Evolutionary conservation across 2,797 vertebrate species (phyloP), one percentile per base, ranked within the genome.

Genomic region (Melanotaenia boesemani): DNA sequence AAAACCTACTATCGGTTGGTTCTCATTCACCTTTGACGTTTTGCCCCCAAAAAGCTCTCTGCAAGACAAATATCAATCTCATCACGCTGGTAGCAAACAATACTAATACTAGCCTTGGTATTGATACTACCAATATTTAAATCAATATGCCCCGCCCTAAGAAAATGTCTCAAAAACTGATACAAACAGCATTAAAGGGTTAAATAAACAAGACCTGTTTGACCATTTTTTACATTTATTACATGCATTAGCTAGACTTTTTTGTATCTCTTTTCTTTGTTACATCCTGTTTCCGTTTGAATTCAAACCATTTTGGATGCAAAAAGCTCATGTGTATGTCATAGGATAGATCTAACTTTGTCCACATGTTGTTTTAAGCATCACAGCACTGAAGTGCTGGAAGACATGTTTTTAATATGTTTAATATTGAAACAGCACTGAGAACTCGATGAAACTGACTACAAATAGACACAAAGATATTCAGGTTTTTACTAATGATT

Each of bases 371-470:
- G 52, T 67, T 77, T 58, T 22, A 58, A 74, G 57, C 50, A 30
- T 52, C 50, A 67, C 6, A 7, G 13, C 22, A 4, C 30, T 48
- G 20, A 59, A 63, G 46, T 48, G 24, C 44, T 55, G 12, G 30
- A 28, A 22, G 52, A 48, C 59, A 58, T n/a, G 20, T 65, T 62
- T 66, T 34, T 30, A 9, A 11, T 18, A 15, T 22, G 30, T 66
- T 66, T n/a, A 61, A 76, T 61, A 70, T 67, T 39, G 50, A 65
- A 79, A 64, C 11, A 65, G 6, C 6, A 62, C 72, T 73, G 61
- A 79, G 39, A 68, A 63, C 62, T 77, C 6, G 60, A 88, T 88
- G 36, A 81, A 90, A 90, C 74, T 85, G 88, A 91, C 86, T 77
- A 87, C 72, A 85, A 32, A 74, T 30, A 74, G 30, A 71, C 26